These are phyloP conservation scores for Heterodera carotae DNA, from an alignment of 1,140 invertebrate genomes.

Conservation along the genomic window DNA sequence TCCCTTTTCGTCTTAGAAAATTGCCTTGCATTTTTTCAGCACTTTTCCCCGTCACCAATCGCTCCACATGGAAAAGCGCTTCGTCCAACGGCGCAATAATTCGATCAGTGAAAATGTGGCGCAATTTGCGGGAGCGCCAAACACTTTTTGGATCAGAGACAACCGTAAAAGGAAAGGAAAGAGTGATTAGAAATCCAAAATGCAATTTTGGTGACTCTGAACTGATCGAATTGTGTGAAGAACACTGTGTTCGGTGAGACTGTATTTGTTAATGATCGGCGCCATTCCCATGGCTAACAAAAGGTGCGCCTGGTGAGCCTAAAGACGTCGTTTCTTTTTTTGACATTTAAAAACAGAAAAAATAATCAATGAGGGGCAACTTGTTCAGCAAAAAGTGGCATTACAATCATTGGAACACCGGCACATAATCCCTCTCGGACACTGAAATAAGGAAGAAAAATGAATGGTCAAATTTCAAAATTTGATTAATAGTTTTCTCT, in stretches of 20 bases:
- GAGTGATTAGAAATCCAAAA: neutral
- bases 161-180: slow-evolving; percentile 1
- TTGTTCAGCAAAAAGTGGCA: slow-evolving; percentile 68
- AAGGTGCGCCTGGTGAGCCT: slow-evolving; percentile 31
- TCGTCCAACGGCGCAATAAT: slow-evolving; percentile 22
- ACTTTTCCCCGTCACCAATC: neutral
- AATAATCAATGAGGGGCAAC: neutral
- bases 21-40: slow-evolving; percentile 2
- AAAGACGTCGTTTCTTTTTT: neutral
- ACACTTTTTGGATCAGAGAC: slow-evolving; percentile 19
- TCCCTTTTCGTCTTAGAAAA: slow-evolving; percentile 32
- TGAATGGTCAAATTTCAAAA: neutral
- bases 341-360: neutral
- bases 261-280: slow-evolving; percentile 34
- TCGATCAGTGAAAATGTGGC: slow-evolving; percentile 27
- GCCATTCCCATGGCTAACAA: slow-evolving; percentile 28
- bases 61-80: slow-evolving; percentile 10
- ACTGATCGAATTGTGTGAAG: slow-evolving; percentile 23
- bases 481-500: neutral
- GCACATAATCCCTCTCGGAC: slow-evolving; percentile 53
- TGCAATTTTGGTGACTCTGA: neutral
- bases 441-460: slow-evolving; percentile 16
- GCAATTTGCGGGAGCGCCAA: slow-evolving; percentile 3
- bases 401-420: slow-evolving; percentile 67
- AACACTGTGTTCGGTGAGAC: slow-evolving; percentile 6